Base-by-base conservation (phyloP, 2,113 vertebrate species). In the Camelus bactrianus region DNA sequence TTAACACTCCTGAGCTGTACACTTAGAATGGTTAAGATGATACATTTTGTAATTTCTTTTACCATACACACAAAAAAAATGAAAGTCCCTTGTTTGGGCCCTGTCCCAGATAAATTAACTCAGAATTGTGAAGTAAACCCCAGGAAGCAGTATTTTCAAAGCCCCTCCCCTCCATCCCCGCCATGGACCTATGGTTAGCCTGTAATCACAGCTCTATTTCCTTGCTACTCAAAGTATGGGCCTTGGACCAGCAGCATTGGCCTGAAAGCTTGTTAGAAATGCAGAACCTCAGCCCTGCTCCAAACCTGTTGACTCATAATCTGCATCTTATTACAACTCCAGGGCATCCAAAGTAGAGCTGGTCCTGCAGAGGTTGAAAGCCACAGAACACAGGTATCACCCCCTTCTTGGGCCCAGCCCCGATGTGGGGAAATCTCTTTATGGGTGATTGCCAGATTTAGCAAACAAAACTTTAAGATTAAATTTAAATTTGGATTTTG, bases 391-490 rank as follows among this genome's bases (percentile, higher is more conserved):
- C 22, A 88, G 73, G 11, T 3, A 4, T 35, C 58, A 70, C 26
- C 65, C 19, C 8, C 38, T 42, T 50, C 76, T 46, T 19, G 24
- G 65, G 8, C 28, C 35, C 16, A 58, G 58, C 4, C 10, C 19
- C 73, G 2, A 3, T 10, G 12, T 35, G 13, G 65, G 48, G 28
- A 56, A 38, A 62, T 2, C n/a, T 73, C 76, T 58, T 38, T 70
- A 48, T n/a, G 79, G n/a, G 22, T 35, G 28, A 76, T 19, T 56
- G 35, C 62, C 73, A 72, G 32, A 58, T 48, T 60, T 35, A 70
- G 60, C 30, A 75, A 94, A 48, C 12, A 42, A 94, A 95, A 89
- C 64, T 62, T 58, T 0, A 91, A 69, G 24, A 88, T 88, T 81
- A 70, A 35, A 80, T 30, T 22, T 60, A 52, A 48, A 79, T 75